Conservation (phyloP, 2,888 invertebrate species). For the Cryptocephalus primarius region DNA sequence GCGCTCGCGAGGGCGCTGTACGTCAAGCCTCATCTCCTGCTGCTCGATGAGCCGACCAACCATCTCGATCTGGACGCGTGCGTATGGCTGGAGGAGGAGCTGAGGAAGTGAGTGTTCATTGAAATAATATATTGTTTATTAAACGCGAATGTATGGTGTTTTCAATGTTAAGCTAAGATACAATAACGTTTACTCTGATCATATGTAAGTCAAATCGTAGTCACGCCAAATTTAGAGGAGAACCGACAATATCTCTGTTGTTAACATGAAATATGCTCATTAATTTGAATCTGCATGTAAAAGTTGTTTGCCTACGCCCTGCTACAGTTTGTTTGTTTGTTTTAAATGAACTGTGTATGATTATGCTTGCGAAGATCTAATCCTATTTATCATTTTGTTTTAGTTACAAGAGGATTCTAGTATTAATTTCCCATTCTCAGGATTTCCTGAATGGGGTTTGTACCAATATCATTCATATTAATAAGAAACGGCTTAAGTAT, state of each 20-base stretch:
- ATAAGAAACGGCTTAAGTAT: conserved; percentile 85
- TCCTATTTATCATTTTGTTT: conserved; percentile 8
- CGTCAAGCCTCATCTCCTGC: conserved; percentile 90
- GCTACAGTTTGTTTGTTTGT: too few species aligned
- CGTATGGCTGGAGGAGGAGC: conserved; percentile 98
- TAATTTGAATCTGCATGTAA: too few species aligned
- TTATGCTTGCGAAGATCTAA: neutral
- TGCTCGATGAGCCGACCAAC: conserved; percentile 92
- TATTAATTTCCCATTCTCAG: conserved; percentile 98
- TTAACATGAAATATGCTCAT: too few species aligned
- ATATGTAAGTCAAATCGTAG: too few species aligned
- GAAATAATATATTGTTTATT: too few species aligned
- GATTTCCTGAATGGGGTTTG: conserved; percentile 98
- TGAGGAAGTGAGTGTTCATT: conserved; percentile 58
- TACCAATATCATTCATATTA: conserved; percentile 92
- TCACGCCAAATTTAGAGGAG: too few species aligned
- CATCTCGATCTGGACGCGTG: conserved; percentile 98
- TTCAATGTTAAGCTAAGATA: too few species aligned
- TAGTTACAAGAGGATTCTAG: conserved; percentile 90
- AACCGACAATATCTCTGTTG: too few species aligned
- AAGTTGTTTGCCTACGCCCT: too few species aligned
- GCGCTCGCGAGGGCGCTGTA: conserved; percentile 94
- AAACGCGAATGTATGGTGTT: too few species aligned
- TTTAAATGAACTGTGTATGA: too few species aligned
- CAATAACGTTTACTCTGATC: too few species aligned